Base-by-base conservation (phyloP, 2,888 invertebrate species). In the Dicyrtoma fusca region DNA sequence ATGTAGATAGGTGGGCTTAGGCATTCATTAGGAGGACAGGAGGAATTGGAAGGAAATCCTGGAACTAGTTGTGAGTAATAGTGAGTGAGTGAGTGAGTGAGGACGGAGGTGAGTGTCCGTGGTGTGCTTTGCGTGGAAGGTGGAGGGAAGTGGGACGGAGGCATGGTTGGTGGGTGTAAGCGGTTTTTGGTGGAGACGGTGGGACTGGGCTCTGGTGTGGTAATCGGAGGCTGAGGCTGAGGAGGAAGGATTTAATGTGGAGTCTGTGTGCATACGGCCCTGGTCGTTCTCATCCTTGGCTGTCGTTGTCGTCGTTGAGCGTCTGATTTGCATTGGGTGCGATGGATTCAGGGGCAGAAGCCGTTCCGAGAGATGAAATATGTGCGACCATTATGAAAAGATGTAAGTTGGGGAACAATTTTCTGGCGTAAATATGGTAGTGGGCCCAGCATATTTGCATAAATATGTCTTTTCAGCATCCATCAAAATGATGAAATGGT, bases 401-500 rank as follows among this genome's bases (percentile, higher is more conserved):
- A 77, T 77, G 79, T 76, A 76, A 75, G 75, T 77, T 77, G 75
- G 76, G 74, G 76, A 77, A 74, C 75, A 77, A 75, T 77, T 76
- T 77, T 75, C 76, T 70, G 64, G 70, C 74, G 73, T 76, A 77
- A 78, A 78, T 78, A 79, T 77, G 80, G 80, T 79, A 74, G 61
- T 74, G 74, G 76, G 76, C 77, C 78, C 77, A 75, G 68, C 76
- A 74, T 74, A 81, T 79, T 81, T 80, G 79, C 80, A 81, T 81
- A 81, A 80, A 80, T 78, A 81, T 78, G 76, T 79, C 78, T 74
- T 79, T 75, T 74, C 73, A 65, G 76, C 76, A 80, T 80, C 78
- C 75, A 80, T 80, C 80, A 80, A 79, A 76, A 74, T 77, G 77
- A 79, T 79, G 76, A 76, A 79, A 77, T 76, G 77, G 71, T 76